phyloP scores from a whole-genome alignment of 2,888 invertebrate species.

The Cybosia mesomella region DNA sequence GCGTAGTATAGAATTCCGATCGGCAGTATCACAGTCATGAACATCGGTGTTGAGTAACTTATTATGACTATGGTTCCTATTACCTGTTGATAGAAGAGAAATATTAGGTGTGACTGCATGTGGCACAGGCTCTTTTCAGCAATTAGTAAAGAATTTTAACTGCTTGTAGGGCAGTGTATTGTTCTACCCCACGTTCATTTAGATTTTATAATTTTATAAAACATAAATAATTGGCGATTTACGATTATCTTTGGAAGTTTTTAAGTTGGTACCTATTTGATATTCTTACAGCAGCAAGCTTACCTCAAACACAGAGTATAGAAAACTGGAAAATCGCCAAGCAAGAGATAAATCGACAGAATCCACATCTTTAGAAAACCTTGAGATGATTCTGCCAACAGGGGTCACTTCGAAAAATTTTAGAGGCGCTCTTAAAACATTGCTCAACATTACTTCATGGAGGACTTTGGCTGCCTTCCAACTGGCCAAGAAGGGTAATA shows the following conservation, averaged over 20 bases:
- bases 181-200: neutral
- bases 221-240: too few species aligned
- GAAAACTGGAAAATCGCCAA: conserved; percentile 88
- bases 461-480: conserved; percentile 89
- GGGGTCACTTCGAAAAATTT: conserved; percentile 93
- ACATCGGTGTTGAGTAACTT: conserved; percentile 94
- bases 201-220: too few species aligned
- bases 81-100: conserved; percentile 86
- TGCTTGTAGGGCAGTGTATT: too few species aligned
- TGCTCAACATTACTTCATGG: conserved; percentile 87
- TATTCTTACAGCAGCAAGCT: conserved; percentile 38
- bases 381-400: conserved; percentile 90
- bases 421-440: conserved; percentile 90
- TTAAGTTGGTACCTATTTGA: too few species aligned
- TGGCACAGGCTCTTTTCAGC: neutral
- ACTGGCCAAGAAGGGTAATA: conserved; percentile 90
- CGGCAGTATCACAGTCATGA: conserved; percentile 92
- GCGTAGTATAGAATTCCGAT: conserved; percentile 94
- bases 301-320: conserved; percentile 92
- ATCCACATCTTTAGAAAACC: conserved; percentile 92
- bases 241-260: too few species aligned
- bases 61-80: conserved; percentile 95
- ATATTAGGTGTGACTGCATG: neutral
- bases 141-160: neutral
- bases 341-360: conserved; percentile 90